Percentiles rank a stretch among this genome's conserved stretches.
These are phyloP conservation scores for Melanargia galathea DNA, from an alignment of 2,888 invertebrate genomes.

Conservation along the genomic window DNA sequence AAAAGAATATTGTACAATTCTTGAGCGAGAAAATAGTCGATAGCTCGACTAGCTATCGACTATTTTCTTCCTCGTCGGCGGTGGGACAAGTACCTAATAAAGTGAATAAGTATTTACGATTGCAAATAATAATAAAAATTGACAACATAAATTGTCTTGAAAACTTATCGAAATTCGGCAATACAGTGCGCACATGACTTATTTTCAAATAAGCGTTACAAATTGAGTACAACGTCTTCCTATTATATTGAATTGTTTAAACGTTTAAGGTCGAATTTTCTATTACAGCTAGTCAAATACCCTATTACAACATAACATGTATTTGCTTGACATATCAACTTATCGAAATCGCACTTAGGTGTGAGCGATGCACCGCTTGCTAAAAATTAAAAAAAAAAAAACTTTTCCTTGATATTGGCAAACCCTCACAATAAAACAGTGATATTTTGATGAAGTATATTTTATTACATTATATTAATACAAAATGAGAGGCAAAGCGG, in stretches of 20 bases:
- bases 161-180: neutral
- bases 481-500: slow-evolving; percentile 43
- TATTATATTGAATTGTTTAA: neutral
- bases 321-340: slow-evolving; percentile 68
- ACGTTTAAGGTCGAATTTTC: neutral
- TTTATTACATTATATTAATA: slow-evolving; percentile 40
- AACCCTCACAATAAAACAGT: slow-evolving; percentile 75
- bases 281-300: slow-evolving; percentile 33
- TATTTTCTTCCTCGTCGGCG: too few species aligned
- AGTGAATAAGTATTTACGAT: neutral
- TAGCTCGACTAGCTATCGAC: too few species aligned
- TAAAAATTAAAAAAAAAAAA: slow-evolving; percentile 43
- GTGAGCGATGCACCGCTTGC: slow-evolving; percentile 74
- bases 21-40: too few species aligned
- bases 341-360: slow-evolving; percentile 60
- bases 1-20: too few species aligned
- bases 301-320: slow-evolving; percentile 40
- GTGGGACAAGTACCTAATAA: neutral
- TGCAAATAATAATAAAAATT: neutral
- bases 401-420: slow-evolving; percentile 67
- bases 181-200: neutral
- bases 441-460: slow-evolving; percentile 59
- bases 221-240: neutral
- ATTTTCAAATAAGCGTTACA: neutral
- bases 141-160: neutral